phyloP scores from a whole-genome alignment of 2,888 invertebrate species.

The Caenorhabditis sp. region DNA sequence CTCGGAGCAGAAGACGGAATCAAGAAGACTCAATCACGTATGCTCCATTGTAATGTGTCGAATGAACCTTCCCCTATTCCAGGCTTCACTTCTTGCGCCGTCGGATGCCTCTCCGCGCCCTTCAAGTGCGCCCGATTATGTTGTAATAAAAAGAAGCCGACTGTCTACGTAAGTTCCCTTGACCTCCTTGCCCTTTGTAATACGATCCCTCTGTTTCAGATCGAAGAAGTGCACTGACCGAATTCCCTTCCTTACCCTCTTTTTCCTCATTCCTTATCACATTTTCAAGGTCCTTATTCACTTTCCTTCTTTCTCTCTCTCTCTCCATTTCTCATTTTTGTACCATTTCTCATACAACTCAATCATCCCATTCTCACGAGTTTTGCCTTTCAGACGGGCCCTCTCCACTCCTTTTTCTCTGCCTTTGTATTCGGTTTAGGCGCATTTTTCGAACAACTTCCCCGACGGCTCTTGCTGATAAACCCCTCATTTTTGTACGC shows the following conservation, averaged over 20 bases:
- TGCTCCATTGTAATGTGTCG: background rate
- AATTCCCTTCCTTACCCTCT: constrained; percentile 23
- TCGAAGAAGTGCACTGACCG: constrained; percentile 22
- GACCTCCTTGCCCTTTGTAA: too few species aligned
- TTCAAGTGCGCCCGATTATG: constrained; percentile 32
- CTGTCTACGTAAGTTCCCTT: constrained; percentile 36
- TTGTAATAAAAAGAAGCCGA: constrained; percentile 27
- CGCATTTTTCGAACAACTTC: too few species aligned
- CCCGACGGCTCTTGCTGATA: too few species aligned
- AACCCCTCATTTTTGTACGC: too few species aligned
- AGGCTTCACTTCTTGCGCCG: constrained; percentile 45
- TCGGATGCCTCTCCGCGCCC: constrained; percentile 47
- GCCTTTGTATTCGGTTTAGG: too few species aligned
- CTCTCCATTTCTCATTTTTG: background rate
- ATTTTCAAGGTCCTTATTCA: background rate
- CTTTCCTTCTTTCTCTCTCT: background rate
- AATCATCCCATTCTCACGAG: too few species aligned
- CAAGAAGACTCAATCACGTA: constrained; percentile 45
- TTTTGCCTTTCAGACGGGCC: too few species aligned
- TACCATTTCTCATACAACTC: background rate
- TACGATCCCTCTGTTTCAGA: constrained; percentile 3
- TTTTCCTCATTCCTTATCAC: constrained; percentile 14
- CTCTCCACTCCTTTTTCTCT: too few species aligned
- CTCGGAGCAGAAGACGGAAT: constrained; percentile 35
- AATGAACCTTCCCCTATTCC: background rate